These are phyloP conservation scores for Cactoblastis cactorum DNA, from an alignment of 2,888 invertebrate genomes.

Conservation along the genomic window DNA sequence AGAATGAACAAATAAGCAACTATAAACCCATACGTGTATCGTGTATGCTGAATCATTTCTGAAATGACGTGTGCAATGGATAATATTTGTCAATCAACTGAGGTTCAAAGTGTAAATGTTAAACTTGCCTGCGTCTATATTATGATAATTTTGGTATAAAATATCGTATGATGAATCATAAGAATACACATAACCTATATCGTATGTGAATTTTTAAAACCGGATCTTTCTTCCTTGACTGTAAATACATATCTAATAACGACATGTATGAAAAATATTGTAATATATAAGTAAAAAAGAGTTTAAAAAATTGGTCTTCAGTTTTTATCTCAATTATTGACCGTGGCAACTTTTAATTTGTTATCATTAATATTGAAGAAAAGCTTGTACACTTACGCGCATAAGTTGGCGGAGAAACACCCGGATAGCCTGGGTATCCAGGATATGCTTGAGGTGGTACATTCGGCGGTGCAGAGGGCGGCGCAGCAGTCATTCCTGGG, in stretches of 20 bases:
- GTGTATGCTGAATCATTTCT: neutral
- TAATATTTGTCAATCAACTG: neutral
- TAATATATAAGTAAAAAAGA: too few species aligned
- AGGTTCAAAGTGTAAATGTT: neutral
- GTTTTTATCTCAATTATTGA: too few species aligned
- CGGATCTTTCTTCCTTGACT: too few species aligned
- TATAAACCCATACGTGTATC: too few species aligned
- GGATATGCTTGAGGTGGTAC: conserved; percentile 26
- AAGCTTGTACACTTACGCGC: conserved; percentile 15
- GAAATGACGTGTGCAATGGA: neutral
- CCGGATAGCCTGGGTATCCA: conserved; percentile 25
- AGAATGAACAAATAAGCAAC: too few species aligned
- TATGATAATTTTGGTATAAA: neutral
- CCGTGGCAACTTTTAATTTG: too few species aligned
- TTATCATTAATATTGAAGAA: too few species aligned
- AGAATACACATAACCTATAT: neutral
- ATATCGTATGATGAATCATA: neutral
- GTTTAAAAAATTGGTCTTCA: too few species aligned
- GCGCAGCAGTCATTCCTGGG: conserved; percentile 31
- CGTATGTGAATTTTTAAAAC: neutral
- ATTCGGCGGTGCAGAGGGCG: conserved; percentile 26
- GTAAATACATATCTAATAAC: too few species aligned
- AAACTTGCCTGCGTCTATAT: neutral
- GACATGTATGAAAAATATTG: too few species aligned
- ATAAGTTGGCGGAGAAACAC: conserved; percentile 25